phyloP scores from a whole-genome alignment of 2,113 vertebrate species.

The Myotis davidii region DNA sequence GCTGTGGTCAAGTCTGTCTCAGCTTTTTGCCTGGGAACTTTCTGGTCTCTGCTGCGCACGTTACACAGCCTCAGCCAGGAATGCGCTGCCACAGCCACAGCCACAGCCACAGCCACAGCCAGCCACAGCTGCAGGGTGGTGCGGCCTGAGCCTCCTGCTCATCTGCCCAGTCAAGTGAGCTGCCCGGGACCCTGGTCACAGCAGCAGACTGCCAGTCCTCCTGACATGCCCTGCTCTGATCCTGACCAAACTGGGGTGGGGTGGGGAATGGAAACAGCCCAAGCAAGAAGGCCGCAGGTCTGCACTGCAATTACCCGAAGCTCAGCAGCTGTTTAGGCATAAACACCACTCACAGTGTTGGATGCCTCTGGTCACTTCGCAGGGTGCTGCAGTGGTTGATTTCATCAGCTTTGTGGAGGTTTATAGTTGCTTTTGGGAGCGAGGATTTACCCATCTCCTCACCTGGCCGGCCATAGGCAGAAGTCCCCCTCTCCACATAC shows the following conservation, averaged over 20 bases:
- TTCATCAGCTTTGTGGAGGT: neutral
- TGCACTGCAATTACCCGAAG: too few relatives aligned
- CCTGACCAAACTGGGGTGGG: neutral
- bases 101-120: neutral
- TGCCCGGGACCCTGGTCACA: too few relatives aligned
- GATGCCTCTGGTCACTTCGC: neutral
- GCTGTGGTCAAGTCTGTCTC: neutral
- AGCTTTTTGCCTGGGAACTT: neutral
- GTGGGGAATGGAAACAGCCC: neutral
- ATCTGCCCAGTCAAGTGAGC: neutral
- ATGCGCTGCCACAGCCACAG: neutral
- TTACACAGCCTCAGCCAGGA: neutral
- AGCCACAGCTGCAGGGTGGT: neutral
- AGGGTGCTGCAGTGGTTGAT: neutral
- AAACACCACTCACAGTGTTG: neutral
- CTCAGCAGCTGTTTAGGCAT: neutral
- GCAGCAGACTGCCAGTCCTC: neutral
- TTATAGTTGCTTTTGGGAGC: neutral
- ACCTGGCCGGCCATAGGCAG: too few relatives aligned
- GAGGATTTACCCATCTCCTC: neutral
- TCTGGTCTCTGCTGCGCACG: neutral
- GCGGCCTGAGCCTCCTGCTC: neutral
- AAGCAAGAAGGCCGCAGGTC: neutral
- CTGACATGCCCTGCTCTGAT: neutral
- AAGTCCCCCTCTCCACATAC: neutral